These are phyloP conservation scores for Macrophya annulata DNA, from an alignment of 2,888 invertebrate species.

Conservation along the genomic window DNA sequence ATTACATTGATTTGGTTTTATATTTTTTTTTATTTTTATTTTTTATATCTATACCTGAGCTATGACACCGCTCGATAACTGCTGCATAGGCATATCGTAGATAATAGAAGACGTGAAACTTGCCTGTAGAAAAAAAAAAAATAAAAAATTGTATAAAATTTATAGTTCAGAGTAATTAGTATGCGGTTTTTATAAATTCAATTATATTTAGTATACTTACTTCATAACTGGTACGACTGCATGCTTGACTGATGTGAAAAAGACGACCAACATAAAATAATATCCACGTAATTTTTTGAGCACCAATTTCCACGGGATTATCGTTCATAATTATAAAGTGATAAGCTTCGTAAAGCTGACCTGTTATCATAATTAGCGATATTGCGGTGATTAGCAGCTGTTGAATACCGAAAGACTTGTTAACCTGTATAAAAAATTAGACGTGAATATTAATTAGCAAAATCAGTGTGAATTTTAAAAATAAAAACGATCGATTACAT, in stretches of 20 bases:
- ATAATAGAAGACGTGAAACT: slow-evolving; percentile 25
- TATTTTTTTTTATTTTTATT: not conserved
- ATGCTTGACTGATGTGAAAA: slow-evolving; percentile 28
- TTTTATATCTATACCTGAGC: not conserved
- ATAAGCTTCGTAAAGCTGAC: slow-evolving; percentile 43
- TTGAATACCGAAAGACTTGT: slow-evolving; percentile 31
- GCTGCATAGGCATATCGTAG: slow-evolving; percentile 26
- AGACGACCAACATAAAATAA: slow-evolving; percentile 28
- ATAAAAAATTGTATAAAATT: not conserved
- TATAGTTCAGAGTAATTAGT: not conserved
- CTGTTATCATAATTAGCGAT: slow-evolving; percentile 37
- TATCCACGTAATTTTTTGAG: slow-evolving; percentile 18
- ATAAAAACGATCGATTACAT: not conserved
- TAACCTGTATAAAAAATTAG: not conserved
- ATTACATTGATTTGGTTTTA: not conserved
- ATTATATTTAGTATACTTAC: not conserved
- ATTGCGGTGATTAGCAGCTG: slow-evolving; percentile 19
- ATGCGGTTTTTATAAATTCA: not conserved
- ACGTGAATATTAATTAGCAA: not conserved
- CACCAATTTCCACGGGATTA: not conserved
- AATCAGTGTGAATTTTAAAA: not conserved
- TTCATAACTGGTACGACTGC: slow-evolving; percentile 36
- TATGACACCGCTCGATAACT: not conserved
- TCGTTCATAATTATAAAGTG: not conserved
- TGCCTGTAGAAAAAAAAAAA: slow-evolving; percentile 14